Evolutionary conservation across 2,113 vertebrate species (phyloP), one percentile per base, ranked within the genome.

Genomic region (Gulo gulo): DNA sequence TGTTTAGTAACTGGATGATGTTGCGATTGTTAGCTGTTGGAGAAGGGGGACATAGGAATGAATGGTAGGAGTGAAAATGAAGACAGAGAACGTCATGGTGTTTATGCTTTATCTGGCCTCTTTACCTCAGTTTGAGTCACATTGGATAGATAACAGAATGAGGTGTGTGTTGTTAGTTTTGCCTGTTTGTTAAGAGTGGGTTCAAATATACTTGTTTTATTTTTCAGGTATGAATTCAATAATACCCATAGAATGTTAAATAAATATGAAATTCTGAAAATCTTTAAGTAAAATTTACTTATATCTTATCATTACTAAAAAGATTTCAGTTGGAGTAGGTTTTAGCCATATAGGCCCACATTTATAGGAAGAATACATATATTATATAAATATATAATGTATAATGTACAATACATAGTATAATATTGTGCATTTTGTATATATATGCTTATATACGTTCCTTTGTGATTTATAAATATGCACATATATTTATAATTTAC

Each of bases 401-500:
- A 42, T 90, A 39, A 39, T 57, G 2, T 78, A 80, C 0, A 47
- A 59, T n/a, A 7, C 23, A 16, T 45, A 65, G 59, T 16, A 85
- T 63, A 31, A 74, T 69, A 61, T 26, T 26, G 2, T 42, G 55
- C 81, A 73, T 31, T n/a, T 31, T n/a, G 2, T n/a, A 36, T 55
- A 34, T 55, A 34, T 65, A 65, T 34, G 31, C 31, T 47, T n/a
- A 55, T 47, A 65, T 34, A 67, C 42, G 45, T 74, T 29, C 10
- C 15, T 89, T 88, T 86, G 26, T 14, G 8, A 34, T 86, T 86
- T 36, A 71, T 83, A 82, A 73, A 47, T 74, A 47, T 73, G 3
- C 59, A 74, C 39, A 3, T 45, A 50, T 82, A 57, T 55, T 74
- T 97, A 79, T 0, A 57, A 81, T 63, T 74, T 94, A 65, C 79